phyloP scores from a whole-genome alignment of 2,113 vertebrate species.

The Centropus bengalensis region DNA sequence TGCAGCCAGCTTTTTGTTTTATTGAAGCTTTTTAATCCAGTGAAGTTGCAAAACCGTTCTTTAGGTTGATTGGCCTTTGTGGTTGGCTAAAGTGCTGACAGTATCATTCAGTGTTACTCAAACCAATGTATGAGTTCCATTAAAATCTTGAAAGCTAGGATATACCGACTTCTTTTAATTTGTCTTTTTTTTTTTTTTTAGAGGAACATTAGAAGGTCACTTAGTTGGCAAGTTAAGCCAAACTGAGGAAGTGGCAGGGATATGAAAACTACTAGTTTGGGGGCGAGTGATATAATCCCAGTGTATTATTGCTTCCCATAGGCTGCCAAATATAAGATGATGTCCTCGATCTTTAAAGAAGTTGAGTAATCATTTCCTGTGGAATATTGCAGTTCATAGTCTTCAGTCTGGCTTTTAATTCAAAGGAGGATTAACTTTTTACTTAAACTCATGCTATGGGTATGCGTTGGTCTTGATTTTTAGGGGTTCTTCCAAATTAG shows the following conservation, averaged over 20 bases:
- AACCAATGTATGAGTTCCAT: conserved; percentile 1
- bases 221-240: conserved; percentile 25
- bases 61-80: conserved; percentile 17
- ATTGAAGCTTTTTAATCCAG: neutral
- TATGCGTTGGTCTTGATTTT: neutral
- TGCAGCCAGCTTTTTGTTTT: neutral
- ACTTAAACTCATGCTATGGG: neutral
- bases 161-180: neutral
- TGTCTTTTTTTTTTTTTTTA: neutral
- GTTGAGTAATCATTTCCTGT: conserved; percentile 11
- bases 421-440: neutral
- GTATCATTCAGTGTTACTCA: neutral
- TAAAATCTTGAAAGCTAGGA: neutral
- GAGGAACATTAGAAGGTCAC: conserved; percentile 24
- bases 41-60: neutral
- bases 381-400: neutral
- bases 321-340: conserved; percentile 27
- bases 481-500: neutral
- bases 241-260: conserved; percentile 37
- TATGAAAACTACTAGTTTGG: neutral
- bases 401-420: neutral
- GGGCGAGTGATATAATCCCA: neutral
- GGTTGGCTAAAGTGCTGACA: conserved; percentile 52
- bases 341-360: neutral
- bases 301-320: neutral